A percentile compares a stretch with the other conserved stretches of the same genome.
phyloP scores from a whole-genome alignment of 2,113 vertebrate genomes.

The Petrocephalus zakoni region DNA sequence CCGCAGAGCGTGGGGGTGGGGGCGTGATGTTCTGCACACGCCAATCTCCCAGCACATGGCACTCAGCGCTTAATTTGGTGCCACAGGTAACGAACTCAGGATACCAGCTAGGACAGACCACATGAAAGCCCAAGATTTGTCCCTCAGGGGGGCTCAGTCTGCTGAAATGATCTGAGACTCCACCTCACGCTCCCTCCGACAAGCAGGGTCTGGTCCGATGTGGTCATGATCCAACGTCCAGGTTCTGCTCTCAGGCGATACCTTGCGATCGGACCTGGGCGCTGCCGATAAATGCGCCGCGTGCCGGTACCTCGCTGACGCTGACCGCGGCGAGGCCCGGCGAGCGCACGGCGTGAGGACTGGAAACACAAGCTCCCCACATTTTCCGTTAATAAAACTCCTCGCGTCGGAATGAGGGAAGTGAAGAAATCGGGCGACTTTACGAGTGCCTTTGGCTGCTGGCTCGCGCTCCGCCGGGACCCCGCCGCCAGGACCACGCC shows the following conservation, averaged over 20 bases:
- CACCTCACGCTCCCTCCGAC: too few relatives aligned
- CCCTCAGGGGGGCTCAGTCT: background rate
- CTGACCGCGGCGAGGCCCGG: slow-evolving; percentile 34
- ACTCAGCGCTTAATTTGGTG: background rate
- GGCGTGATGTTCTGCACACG: background rate
- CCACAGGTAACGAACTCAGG: background rate
- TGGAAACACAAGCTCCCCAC: slow-evolving; percentile 54
- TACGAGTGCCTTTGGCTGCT: slow-evolving; percentile 37
- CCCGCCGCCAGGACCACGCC: too few relatives aligned
- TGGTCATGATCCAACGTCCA: background rate
- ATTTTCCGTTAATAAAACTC: slow-evolving; percentile 72
- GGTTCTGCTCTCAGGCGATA: background rate
- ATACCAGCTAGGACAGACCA: background rate
- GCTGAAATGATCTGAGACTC: too few relatives aligned
- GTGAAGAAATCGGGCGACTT: slow-evolving; percentile 51
- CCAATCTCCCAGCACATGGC: background rate
- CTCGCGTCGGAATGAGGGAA: slow-evolving; percentile 48
- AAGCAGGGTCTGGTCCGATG: background rate
- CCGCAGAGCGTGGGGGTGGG: background rate
- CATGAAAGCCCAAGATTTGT: background rate
- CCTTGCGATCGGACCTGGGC: background rate
- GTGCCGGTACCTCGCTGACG: background rate
- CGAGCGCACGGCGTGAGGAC: slow-evolving; percentile 43
- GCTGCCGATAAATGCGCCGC: background rate
- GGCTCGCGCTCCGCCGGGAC: slow-evolving; percentile 17